phyloP scores from a whole-genome alignment of 2,113 vertebrate species.

The Platysteira castanea region DNA sequence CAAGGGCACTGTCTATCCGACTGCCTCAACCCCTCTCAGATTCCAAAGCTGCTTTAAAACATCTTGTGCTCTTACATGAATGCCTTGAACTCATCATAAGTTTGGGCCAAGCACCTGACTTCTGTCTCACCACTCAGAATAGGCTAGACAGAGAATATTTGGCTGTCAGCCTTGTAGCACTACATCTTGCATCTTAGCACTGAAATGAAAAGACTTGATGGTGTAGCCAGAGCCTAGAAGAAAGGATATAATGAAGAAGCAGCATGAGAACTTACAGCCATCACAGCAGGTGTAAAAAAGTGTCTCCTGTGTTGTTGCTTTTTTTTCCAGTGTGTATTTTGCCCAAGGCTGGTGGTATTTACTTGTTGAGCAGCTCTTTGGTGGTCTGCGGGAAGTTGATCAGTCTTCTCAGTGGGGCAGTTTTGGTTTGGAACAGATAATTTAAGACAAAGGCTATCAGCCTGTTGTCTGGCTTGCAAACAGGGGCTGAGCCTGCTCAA shows the following conservation, averaged over 20 bases:
- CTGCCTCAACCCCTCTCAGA: neutral
- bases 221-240: neutral
- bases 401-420: neutral
- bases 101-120: neutral
- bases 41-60: neutral
- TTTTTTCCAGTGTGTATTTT: neutral
- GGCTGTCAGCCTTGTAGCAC: neutral
- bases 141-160: neutral
- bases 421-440: neutral
- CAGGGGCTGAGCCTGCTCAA: neutral
- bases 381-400: conserved; percentile 14
- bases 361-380: neutral
- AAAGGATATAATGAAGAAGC: neutral
- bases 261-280: conserved; percentile 8
- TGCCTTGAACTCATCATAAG: neutral
- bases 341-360: neutral
- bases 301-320: neutral
- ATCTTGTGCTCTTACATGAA: neutral
- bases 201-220: neutral
- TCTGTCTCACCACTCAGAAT: neutral
- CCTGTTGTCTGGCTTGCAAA: neutral
- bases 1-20: neutral
- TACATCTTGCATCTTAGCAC: neutral
- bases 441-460: neutral
- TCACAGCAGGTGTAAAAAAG: neutral